Evolutionary conservation across 2,888 invertebrate genomes (phyloP).

Genomic region (Tenthredo amoena): DNA sequence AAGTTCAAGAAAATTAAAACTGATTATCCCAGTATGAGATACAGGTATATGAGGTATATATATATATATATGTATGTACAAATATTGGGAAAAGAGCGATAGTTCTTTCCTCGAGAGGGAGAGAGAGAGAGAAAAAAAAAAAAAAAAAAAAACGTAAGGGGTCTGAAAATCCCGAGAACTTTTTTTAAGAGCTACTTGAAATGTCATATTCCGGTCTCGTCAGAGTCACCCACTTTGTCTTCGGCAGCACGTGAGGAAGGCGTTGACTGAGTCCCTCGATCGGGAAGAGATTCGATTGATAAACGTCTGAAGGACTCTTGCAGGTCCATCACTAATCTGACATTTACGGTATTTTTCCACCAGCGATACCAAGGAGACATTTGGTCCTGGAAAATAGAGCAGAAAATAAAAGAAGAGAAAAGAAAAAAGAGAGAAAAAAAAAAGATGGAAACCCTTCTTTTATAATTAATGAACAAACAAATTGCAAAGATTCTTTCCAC

Average conservation of each 20-base stretch:
- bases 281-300: conserved; percentile 61
- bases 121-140: neutral
- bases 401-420: too few species aligned
- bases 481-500: neutral
- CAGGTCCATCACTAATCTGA: conserved; percentile 81
- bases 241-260: conserved; percentile 35
- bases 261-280: conserved; percentile 61
- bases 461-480: neutral
- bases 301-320: conserved; percentile 74
- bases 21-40: neutral
- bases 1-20: neutral
- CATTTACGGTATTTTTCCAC: conserved; percentile 84
- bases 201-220: conserved; percentile 37
- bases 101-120: neutral
- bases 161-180: neutral
- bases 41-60: neutral
- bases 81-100: neutral
- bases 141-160: neutral
- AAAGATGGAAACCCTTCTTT: neutral
- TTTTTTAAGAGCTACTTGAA: neutral
- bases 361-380: conserved; percentile 86
- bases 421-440: neutral
- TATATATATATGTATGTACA: neutral
- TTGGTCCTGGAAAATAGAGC: conserved; percentile 78
- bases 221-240: conserved; percentile 37